Conservation (phyloP, 1,140 invertebrate genomes). For the Globodera rostochiensis region DNA sequence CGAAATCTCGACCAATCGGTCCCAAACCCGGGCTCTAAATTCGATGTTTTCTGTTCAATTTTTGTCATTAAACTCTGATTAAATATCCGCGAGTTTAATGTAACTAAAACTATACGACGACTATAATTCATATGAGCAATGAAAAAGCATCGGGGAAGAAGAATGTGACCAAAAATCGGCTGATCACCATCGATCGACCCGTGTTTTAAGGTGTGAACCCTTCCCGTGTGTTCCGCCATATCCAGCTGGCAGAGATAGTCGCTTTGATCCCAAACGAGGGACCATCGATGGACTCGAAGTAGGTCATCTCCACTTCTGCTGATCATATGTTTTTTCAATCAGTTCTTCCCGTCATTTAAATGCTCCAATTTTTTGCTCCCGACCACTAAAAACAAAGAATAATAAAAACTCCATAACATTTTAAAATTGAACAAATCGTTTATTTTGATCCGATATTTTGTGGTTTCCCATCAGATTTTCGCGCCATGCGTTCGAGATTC, state of each 20-base stretch:
- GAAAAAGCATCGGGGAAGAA: too few species aligned
- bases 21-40: too few species aligned
- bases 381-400: neutral
- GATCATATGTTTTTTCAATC: neutral
- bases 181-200: neutral
- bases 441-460: neutral
- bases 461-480: constrained; percentile 44
- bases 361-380: constrained; percentile 4
- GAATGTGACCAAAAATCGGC: neutral
- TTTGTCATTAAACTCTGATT: too few species aligned
- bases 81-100: too few species aligned
- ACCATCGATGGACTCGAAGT: constrained; percentile 51
- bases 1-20: too few species aligned
- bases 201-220: constrained; percentile 56
- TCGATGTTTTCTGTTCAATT: too few species aligned
- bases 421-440: neutral
- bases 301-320: constrained; percentile 12
- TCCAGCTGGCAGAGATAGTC: constrained; percentile 59
- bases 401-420: neutral
- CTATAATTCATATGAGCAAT: too few species aligned
- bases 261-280: constrained; percentile 58
- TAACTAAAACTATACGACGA: too few species aligned
- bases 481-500: constrained; percentile 64
- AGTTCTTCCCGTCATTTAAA: constrained; percentile 3
- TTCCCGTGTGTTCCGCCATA: constrained; percentile 57